Percentiles rank a stretch among this genome's conserved stretches.
Evolutionary conservation across 35 echinoderm and acorn worm genomes (phyloP).

Genomic region (Anneissia japonica): DNA sequence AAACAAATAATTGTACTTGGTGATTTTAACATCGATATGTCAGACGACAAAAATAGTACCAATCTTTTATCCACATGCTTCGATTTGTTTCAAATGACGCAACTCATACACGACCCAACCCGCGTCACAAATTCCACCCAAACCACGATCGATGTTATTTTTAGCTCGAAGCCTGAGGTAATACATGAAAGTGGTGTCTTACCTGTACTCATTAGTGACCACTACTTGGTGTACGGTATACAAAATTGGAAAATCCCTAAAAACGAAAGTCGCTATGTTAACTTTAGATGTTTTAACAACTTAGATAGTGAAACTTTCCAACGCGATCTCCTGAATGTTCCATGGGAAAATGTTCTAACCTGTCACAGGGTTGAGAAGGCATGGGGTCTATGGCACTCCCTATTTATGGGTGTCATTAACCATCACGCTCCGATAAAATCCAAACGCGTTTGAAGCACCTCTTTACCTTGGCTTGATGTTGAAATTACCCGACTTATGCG

Average conservation of each 20-base stretch:
- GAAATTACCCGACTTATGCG: too few relatives aligned
- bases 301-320: not conserved
- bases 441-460: not conserved
- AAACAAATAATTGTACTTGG: slow-evolving; percentile 3
- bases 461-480: not conserved
- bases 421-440: not conserved
- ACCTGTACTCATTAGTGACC: not conserved
- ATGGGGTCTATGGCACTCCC: not conserved
- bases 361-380: not conserved
- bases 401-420: not conserved
- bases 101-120: not conserved
- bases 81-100: not conserved
- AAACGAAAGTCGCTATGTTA: not conserved
- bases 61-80: not conserved
- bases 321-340: not conserved
- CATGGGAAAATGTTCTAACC: not conserved
- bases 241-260: not conserved
- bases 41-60: not conserved
- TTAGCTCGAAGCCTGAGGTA: not conserved
- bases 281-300: not conserved
- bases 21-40: slow-evolving; percentile 19
- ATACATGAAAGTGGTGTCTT: not conserved
- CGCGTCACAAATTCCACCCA: not conserved
- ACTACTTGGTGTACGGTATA: not conserved
- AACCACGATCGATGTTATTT: slow-evolving; percentile 5